These are phyloP conservation scores for Ennomos erosarius DNA, from an alignment of 2,888 invertebrate genomes.

Conservation along the genomic window DNA sequence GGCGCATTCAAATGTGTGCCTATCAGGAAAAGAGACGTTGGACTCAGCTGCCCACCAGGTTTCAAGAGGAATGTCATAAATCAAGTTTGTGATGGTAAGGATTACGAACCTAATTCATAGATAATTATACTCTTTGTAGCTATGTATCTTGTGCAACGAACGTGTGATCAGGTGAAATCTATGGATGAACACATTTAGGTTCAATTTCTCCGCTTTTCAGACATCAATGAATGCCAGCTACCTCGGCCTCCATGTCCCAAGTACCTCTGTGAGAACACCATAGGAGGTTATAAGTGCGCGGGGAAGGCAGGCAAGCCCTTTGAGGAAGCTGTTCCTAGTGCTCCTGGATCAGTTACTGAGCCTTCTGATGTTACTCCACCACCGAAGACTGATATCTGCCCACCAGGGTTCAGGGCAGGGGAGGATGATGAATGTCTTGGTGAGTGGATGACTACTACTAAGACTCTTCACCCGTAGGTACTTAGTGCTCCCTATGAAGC, in stretches of 20 bases:
- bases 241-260: conserved; percentile 78
- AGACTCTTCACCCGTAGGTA: too few relatives aligned
- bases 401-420: conserved; percentile 83
- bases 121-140: conserved; percentile 3
- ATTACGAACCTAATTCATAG: background rate
- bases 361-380: conserved; percentile 40
- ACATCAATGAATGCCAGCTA: conserved; percentile 93
- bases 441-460: too few relatives aligned
- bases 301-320: conserved; percentile 76
- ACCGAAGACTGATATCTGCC: conserved; percentile 77
- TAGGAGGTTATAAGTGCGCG: conserved; percentile 79
- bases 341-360: conserved; percentile 51
- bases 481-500: too few relatives aligned
- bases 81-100: conserved; percentile 84
- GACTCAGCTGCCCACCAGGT: conserved; percentile 81
- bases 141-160: background rate
- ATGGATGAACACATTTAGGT: background rate
- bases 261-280: conserved; percentile 80
- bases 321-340: conserved; percentile 56
- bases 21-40: conserved; percentile 67
- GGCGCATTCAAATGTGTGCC: conserved; percentile 88
- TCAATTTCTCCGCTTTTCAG: conserved; percentile 61
- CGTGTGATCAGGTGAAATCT: too few relatives aligned
- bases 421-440: conserved; percentile 80
- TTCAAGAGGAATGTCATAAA: conserved; percentile 83